Percentiles rank a stretch among this genome's conserved stretches.
phyloP scores from a whole-genome alignment of 2,113 vertebrate genomes.

The Brachirus orientalis region DNA sequence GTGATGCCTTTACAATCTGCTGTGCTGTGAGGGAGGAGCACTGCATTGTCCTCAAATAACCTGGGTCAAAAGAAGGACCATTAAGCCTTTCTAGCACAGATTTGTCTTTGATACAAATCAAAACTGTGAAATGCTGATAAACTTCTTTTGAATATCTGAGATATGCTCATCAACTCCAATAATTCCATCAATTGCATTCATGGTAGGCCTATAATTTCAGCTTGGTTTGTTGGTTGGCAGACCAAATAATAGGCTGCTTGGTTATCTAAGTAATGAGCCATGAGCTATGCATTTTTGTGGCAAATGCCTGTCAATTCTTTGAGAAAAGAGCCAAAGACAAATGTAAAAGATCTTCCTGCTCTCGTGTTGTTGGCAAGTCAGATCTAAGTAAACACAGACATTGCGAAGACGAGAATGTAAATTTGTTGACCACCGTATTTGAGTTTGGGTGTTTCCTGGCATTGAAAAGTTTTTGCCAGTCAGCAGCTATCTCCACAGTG shows the following conservation, averaged over 20 bases:
- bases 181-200: neutral
- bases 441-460: slow-evolving; percentile 14
- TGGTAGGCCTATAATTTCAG: slow-evolving; percentile 52
- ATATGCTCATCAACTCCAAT: slow-evolving; percentile 16
- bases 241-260: slow-evolving; percentile 28
- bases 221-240: slow-evolving; percentile 21
- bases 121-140: slow-evolving; percentile 9
- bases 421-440: slow-evolving; percentile 16
- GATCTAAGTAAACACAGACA: slow-evolving; percentile 6
- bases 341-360: slow-evolving; percentile 7
- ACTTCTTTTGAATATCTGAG: neutral
- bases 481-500: slow-evolving; percentile 5
- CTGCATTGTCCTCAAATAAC: slow-evolving; percentile 45
- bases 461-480: slow-evolving; percentile 5
- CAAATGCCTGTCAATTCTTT: slow-evolving; percentile 23
- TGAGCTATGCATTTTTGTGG: slow-evolving; percentile 33
- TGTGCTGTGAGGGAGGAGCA: slow-evolving; percentile 26
- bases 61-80: slow-evolving; percentile 4
- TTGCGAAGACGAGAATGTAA: neutral
- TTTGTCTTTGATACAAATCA: slow-evolving; percentile 12
- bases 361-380: slow-evolving; percentile 7
- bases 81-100: neutral
- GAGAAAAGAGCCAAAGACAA: neutral
- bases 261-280: slow-evolving; percentile 37
- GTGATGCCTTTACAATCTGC: slow-evolving; percentile 43